A percentile compares a stretch with the other conserved stretches of the same genome.
phyloP scores from a whole-genome alignment of 2,888 invertebrate species.

The Apeira syringaria region DNA sequence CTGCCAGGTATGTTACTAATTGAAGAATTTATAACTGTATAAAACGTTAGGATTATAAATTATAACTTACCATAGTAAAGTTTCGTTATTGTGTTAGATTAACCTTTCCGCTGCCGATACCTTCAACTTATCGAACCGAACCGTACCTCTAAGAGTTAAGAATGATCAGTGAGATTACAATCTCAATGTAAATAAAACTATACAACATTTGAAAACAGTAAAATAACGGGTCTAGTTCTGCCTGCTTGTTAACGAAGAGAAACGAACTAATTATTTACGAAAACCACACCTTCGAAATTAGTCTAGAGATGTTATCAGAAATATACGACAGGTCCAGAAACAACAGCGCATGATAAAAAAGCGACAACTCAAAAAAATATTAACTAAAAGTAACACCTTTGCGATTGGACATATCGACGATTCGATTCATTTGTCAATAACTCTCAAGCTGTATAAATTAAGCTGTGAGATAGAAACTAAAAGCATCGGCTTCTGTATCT shows the following conservation, averaged over 20 bases:
- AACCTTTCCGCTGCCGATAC: too few relatives aligned
- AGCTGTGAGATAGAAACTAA: slow-evolving; percentile 66
- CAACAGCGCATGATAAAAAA: slow-evolving; percentile 41
- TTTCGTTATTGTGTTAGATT: too few relatives aligned
- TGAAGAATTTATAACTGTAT: slow-evolving; percentile 11
- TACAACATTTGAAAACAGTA: slow-evolving; percentile 12
- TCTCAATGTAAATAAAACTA: background rate
- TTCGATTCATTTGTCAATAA: slow-evolving; percentile 65
- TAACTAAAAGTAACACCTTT: slow-evolving; percentile 52
- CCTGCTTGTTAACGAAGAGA: slow-evolving; percentile 44
- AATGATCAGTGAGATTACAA: background rate
- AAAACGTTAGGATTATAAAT: slow-evolving; percentile 2
- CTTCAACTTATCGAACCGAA: too few relatives aligned
- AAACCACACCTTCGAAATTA: slow-evolving; percentile 40
- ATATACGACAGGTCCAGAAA: slow-evolving; percentile 50
- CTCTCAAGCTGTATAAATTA: slow-evolving; percentile 56
- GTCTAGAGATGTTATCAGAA: slow-evolving; percentile 52
- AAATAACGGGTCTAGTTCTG: slow-evolving; percentile 29
- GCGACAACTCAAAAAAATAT: slow-evolving; percentile 34
- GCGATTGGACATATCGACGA: slow-evolving; percentile 49
- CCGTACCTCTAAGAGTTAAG: too few relatives aligned
- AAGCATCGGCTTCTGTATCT: slow-evolving; percentile 77
- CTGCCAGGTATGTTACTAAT: slow-evolving; percentile 10
- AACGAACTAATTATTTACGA: slow-evolving; percentile 54
- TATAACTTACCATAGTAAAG: too few relatives aligned